These are phyloP conservation scores for Athene cunicularia DNA, from an alignment of 2,113 vertebrate species.

Conservation along the genomic window DNA sequence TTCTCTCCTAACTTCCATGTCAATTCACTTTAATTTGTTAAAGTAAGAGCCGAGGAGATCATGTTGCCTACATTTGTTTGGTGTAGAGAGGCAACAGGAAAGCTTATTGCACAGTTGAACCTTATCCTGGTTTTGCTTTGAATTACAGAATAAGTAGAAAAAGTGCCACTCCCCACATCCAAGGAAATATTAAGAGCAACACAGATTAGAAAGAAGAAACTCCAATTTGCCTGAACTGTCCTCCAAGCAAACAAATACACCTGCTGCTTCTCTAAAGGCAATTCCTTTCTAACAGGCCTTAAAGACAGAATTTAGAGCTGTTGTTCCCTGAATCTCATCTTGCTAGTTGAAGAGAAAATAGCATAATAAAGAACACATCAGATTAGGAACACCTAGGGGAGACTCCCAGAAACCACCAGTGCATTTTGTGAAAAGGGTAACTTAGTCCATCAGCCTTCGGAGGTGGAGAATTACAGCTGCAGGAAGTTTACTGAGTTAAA, in stretches of 20 bases:
- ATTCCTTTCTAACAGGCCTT: neutral
- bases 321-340: neutral
- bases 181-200: neutral
- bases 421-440: neutral
- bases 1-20: neutral
- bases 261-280: neutral
- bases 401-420: neutral
- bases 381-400: neutral
- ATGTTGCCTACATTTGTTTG: neutral
- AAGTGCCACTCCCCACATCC: neutral
- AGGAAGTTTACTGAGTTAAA: neutral
- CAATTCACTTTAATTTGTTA: neutral
- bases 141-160: neutral
- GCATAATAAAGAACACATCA: neutral
- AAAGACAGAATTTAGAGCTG: neutral
- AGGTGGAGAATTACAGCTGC: neutral
- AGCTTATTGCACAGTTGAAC: neutral
- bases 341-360: neutral
- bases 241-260: neutral
- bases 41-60: neutral
- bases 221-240: neutral
- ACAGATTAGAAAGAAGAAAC: neutral
- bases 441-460: neutral
- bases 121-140: neutral
- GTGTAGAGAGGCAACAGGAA: neutral